Evolutionary conservation across 2,113 vertebrate genomes (phyloP), one percentile per base, ranked within the genome.

Genomic region (Mohoua ochrocephala): DNA sequence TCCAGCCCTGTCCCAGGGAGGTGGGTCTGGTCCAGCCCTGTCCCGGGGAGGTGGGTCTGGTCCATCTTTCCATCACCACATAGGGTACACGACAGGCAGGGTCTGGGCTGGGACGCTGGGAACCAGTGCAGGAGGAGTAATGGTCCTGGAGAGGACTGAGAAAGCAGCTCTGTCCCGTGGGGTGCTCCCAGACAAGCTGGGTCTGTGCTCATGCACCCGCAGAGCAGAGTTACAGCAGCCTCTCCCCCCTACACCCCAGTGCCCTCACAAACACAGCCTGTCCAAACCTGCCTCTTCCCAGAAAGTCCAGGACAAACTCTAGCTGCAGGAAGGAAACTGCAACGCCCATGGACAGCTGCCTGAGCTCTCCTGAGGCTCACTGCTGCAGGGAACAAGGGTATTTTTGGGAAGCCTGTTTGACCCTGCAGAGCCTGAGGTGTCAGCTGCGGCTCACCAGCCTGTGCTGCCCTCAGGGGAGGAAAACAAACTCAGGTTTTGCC

Each of bases 21-120:
- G 20, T 7, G 7, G 42, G 17, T 44, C 42, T 44, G 42, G 16
- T 44, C 42, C 17, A 44, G 20, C 17, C 15, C 54, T n/a, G 33
- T n/a, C 33, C 54, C 16, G 18, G 15, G 15, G 7, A 6, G 4
- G 12, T 17, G 31, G 12, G 39, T 71, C 21, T 41, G 49, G 37
- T 41, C 69, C 69, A 39, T 17, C 27, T 28, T 33, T 28, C 19
- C 5, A 2, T 27, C n/a, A 0, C 12, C 5, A 24, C 1, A 2
- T 0, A 4, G 12, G 16, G 10, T 4, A 4, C 0, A 0, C 2
- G 11, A 7, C 4, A 2, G 4, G 16, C 3, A 3, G 50, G 27
- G 17, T 11, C 3, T 18, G 45, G 28, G 14, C 15, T 41, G 54
- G 44, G 28, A 4, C 4, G 0, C n/a, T 4, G 35, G 30, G 26